Percentiles rank a stretch among this genome's conserved stretches.
phyloP scores from a whole-genome alignment of 2,888 invertebrate genomes.

The Agonopterix alstromeriana region DNA sequence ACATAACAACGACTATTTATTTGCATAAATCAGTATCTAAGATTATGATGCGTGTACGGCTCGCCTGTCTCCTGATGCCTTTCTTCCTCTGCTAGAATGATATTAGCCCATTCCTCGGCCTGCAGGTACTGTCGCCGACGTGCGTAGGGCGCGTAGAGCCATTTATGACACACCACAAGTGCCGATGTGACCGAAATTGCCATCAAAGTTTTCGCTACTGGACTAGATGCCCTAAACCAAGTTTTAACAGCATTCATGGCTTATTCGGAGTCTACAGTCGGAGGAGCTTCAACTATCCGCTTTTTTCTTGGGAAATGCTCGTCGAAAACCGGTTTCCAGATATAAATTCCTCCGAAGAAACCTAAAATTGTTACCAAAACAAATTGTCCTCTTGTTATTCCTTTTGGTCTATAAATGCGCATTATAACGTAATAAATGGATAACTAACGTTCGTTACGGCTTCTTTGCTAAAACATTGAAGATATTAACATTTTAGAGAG shows the following conservation, averaged over 20 bases:
- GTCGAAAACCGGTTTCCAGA: conserved; percentile 68
- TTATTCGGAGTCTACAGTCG: conserved; percentile 15
- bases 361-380: conserved; percentile 56
- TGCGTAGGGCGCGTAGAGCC: conserved; percentile 38
- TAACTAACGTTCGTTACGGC: no score
- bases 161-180: conserved; percentile 34
- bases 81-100: conserved; percentile 54
- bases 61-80: conserved; percentile 10
- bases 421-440: conserved; percentile 22
- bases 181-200: conserved; percentile 49
- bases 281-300: conserved; percentile 10
- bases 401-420: conserved; percentile 57
- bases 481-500: no score
- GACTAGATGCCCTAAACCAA: conserved; percentile 42
- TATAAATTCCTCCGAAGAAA: conserved; percentile 61
- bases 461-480: no score
- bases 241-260: conserved; percentile 32
- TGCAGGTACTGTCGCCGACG: conserved; percentile 29
- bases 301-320: conserved; percentile 31
- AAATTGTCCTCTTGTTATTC: conserved; percentile 54
- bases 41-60: background rate
- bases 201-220: conserved; percentile 51
- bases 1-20: background rate
- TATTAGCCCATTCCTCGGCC: conserved; percentile 58
- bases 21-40: conserved; percentile 5